Base-by-base conservation (phyloP, 2,888 invertebrate genomes). In the Clunio marinus region DNA sequence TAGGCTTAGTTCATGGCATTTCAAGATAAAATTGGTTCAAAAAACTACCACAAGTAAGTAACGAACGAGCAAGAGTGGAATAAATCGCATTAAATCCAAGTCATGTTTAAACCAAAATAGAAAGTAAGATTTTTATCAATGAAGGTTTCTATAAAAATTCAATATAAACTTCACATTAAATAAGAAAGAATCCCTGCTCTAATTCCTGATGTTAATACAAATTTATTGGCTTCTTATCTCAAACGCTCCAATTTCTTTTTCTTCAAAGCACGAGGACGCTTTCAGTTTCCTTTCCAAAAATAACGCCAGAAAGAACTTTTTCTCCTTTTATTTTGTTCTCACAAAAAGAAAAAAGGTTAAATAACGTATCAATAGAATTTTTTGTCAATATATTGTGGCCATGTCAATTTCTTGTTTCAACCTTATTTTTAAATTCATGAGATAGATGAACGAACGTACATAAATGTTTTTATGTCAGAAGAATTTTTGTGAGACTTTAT, bases 161-260 rank as follows among this genome's bases (percentile, higher is more conserved):
- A 65, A 65, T 65, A 46, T 62, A 65, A 46, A 65, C 20, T 65
- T 65, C 63, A 17, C 63, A 65, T 65, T 28, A 46, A 46, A 15
- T 51, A 7, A 32, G 5, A 32, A 4, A 32, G 5, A 32, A 5
- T 5, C 45, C 17, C 25, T n/a, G 62, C 41, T 62, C 62, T 62
- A 62, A 62, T 62, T 62, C 63, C 27, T 22, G 25, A 65, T 65
- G 45, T 46, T 65, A 65, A 65, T 65, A 46, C 63, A 45, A 65
- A 65, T 65, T 65, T 65, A 65, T 65, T 65, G 63, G 63, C 46
- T 65, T 65, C 46, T 65, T 46, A 65, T 46, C 46, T 45, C 28
- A 27, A 35, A 15, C 25, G 35, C 24, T 37, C 22, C 15, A 8
- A 10, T 57, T 24, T 25, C 28, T 28, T 58, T 5, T 17, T 58